A percentile compares a stretch with the other conserved stretches of the same genome.
phyloP scores from a whole-genome alignment of 2,888 invertebrate genomes.

The Machimus rusticus region DNA sequence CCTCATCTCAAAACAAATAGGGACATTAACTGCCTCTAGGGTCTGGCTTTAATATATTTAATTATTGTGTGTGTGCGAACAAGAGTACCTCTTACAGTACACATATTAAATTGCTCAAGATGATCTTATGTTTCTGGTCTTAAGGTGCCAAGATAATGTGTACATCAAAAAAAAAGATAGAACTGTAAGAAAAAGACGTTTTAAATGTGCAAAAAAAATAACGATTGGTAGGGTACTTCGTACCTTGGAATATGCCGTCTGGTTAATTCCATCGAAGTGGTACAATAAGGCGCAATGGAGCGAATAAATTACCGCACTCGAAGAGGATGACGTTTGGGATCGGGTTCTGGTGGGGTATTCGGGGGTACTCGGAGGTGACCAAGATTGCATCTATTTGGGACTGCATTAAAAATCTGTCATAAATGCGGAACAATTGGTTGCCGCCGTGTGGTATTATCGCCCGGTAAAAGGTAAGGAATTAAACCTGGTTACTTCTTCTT shows the following conservation, averaged over 20 bases:
- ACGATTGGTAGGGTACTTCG: background rate
- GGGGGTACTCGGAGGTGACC: background rate
- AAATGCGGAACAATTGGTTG: background rate
- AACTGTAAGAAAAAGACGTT: background rate
- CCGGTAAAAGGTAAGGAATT: background rate
- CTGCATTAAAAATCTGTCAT: background rate
- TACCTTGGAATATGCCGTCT: background rate
- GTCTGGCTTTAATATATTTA: no score
- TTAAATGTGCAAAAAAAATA: background rate
- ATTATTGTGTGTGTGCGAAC: no score
- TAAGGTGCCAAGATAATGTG: no score
- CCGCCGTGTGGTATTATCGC: background rate
- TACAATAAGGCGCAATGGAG: background rate
- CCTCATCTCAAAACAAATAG: no score
- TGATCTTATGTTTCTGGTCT: no score
- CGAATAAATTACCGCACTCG: background rate
- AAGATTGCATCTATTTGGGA: background rate
- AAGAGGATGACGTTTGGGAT: background rate
- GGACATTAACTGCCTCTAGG: no score
- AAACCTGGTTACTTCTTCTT: background rate
- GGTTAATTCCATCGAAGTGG: background rate
- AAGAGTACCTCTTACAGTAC: no score
- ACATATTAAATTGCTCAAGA: no score
- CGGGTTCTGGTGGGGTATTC: no score
- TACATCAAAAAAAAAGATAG: no score